Base-by-base conservation (phyloP, 1,140 invertebrate species). In the Eurosta solidaginis region DNA sequence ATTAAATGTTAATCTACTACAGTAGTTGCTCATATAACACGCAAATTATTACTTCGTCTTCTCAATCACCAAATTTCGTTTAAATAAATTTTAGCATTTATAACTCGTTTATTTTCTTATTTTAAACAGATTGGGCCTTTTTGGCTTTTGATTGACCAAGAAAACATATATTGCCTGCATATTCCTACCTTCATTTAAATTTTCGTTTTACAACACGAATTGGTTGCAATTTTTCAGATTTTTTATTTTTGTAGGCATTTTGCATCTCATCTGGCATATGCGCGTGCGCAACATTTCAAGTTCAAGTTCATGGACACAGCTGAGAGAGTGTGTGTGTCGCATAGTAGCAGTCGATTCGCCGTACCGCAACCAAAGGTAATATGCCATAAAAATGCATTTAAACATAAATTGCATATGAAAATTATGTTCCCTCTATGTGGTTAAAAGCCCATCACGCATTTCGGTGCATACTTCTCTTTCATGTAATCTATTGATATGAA, bases 301-400 rank as follows among this genome's bases (percentile, higher is more conserved):
- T 68, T 68, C 59, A 68, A 68, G 59, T 68, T 68, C 59, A 68
- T 17, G 36, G 17, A 25, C 49, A 52, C 10, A 25, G 27, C 7
- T 42, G n/a, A 40, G 36, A 40, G n/a, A 40, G 33, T 17, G 22
- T 54, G 25, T 17, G 27, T 63, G 33, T 36, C 20, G 49, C 22
- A 27, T 40, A n/a, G 59, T 54, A 20, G 20, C 27, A 25, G 50
- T 54, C 27, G 54, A 27, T 29, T 42, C 6, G 59, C 59, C 40
- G 59, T 33, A 68, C 59, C 40, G 59, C 59, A 68, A 17, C 59
- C 59, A 40, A 40, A 68, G 59, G 59, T 68, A 68, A 68, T 68
- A 68, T 40, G 59, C 59, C 33, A 68, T 68, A 68, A 68, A 68
- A 68, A 68, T 68, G 59, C 59, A 68, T 68, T 68, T 68, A 22